These are phyloP conservation scores for Pinctada fucata DNA, from an alignment of 2,888 invertebrate species.

Conservation along the genomic window DNA sequence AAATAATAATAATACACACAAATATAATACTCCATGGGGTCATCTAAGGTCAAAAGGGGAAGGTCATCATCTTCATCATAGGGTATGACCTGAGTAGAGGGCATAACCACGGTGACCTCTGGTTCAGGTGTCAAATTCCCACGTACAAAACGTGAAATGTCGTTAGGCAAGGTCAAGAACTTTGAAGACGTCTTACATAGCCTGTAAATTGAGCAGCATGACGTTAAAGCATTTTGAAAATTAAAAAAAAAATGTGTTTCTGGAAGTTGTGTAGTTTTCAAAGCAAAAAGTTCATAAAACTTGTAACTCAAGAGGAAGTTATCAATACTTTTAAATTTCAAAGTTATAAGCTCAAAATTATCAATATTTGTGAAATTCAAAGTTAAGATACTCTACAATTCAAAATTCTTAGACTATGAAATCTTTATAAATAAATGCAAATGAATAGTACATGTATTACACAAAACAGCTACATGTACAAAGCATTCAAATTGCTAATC, in stretches of 20 bases:
- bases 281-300: too few relatives aligned
- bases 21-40: conserved; percentile 46
- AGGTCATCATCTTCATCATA: conserved; percentile 62
- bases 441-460: too few relatives aligned
- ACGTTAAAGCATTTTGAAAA: not conserved
- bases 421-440: too few relatives aligned
- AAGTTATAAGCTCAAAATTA: too few relatives aligned
- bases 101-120: conserved; percentile 45
- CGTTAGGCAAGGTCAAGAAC: conserved; percentile 13
- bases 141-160: conserved; percentile 29
- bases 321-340: too few relatives aligned
- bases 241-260: not conserved
- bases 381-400: too few relatives aligned
- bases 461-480: too few relatives aligned
- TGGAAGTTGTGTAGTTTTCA: too few relatives aligned
- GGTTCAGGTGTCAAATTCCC: not conserved
- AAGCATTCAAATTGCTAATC: too few relatives aligned
- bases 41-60: conserved; percentile 60
- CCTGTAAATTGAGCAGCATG: not conserved
- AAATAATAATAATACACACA: conserved; percentile 36
- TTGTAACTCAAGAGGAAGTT: too few relatives aligned
- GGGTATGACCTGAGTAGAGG: conserved; percentile 26
- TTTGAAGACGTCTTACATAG: not conserved
- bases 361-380: too few relatives aligned
- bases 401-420: too few relatives aligned